Conservation (phyloP, 2,888 invertebrate genomes). For the Strigamia maritima region DNA sequence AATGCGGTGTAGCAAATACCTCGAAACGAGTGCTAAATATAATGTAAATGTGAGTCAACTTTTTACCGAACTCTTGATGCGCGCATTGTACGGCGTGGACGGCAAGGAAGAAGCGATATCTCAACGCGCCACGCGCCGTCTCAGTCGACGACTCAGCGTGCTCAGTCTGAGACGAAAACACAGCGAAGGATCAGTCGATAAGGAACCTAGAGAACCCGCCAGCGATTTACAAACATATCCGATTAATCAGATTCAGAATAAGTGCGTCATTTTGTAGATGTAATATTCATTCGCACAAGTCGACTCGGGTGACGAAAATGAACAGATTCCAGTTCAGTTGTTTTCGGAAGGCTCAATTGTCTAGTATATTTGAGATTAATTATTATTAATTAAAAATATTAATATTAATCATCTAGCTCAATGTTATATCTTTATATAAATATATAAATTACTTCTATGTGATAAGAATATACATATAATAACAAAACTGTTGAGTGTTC, state of each 20-base stretch:
- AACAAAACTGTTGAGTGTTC: too few species aligned
- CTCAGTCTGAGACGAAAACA: constrained; percentile 41
- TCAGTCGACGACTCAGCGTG: constrained; percentile 41
- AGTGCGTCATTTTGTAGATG: constrained; percentile 39
- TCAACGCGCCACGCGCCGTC: constrained; percentile 44
- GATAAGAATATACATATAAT: too few species aligned
- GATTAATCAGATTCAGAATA: not conserved
- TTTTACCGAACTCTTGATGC: constrained; percentile 44
- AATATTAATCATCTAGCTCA: too few species aligned
- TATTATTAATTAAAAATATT: too few species aligned
- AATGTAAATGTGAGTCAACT: constrained; percentile 45
- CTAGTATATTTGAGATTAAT: too few species aligned
- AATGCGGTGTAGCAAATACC: constrained; percentile 43
- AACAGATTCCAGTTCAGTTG: not conserved
- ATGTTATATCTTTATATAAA: too few species aligned
- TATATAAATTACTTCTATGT: too few species aligned
- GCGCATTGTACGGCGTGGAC: constrained; percentile 40
- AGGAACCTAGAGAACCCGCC: not conserved
- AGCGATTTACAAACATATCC: constrained; percentile 1
- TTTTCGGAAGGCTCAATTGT: too few species aligned
- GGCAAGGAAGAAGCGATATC: constrained; percentile 41
- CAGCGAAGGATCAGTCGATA: constrained; percentile 2
- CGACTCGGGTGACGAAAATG: not conserved
- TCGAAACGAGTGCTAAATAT: constrained; percentile 46
- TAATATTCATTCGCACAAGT: not conserved